phyloP scores from a whole-genome alignment of 2,113 vertebrate species.

The Scatophagus argus region DNA sequence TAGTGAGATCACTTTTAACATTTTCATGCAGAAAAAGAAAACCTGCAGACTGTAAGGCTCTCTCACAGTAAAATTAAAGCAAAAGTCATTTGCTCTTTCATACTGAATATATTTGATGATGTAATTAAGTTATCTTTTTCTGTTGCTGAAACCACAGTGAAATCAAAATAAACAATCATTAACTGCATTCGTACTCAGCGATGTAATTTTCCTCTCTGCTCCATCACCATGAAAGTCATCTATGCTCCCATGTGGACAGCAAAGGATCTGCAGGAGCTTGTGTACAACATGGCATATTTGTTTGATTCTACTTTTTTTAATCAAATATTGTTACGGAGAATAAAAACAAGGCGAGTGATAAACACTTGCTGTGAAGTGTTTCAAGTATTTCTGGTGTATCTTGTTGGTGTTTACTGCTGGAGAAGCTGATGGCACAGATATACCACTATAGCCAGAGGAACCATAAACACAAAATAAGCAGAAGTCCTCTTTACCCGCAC shows the following conservation, averaged over 20 bases:
- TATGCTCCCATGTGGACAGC: slow-evolving; percentile 63
- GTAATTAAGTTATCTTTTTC: slow-evolving; percentile 1
- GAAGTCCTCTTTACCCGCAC: slow-evolving; percentile 64
- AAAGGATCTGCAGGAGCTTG: slow-evolving; percentile 31
- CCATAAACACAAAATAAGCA: slow-evolving; percentile 80
- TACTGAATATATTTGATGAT: background rate
- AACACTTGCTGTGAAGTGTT: background rate
- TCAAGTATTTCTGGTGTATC: background rate
- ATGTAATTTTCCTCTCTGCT: background rate
- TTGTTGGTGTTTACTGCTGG: slow-evolving; percentile 25
- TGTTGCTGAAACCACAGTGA: background rate
- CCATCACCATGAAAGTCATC: slow-evolving; percentile 3
- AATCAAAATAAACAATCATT: background rate
- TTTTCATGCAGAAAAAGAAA: background rate
- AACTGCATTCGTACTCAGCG: background rate
- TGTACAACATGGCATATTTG: background rate
- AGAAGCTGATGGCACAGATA: slow-evolving; percentile 17
- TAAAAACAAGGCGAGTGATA: slow-evolving; percentile 20
- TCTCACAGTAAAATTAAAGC: background rate
- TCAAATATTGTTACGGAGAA: background rate
- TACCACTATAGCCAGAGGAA: slow-evolving; percentile 36
- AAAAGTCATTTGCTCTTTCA: background rate
- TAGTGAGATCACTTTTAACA: no score
- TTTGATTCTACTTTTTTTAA: slow-evolving; percentile 19
- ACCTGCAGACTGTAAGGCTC: background rate